Evolutionary conservation across 2,888 invertebrate species (phyloP), one percentile per base, ranked within the genome.

Genomic region (Tuta absoluta): DNA sequence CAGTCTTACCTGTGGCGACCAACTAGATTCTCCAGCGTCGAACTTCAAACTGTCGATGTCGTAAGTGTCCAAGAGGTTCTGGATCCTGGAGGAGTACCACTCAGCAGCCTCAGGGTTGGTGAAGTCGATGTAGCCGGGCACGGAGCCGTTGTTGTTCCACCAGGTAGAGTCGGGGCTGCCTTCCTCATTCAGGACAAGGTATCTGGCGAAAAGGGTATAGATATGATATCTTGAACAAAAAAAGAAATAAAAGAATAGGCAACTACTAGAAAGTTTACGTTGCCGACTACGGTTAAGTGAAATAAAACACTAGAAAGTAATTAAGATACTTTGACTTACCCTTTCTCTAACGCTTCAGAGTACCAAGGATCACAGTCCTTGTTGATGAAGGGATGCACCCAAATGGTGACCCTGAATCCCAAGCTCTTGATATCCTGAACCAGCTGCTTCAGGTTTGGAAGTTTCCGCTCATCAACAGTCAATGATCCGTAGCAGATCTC

Each of bases 361-460:
- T 93, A 94, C 75, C 93, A 93, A 0, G 93, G 92, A 1, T 92
- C 88, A 75, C 96, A 96, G 63, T 93, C 93, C 68, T 93, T 89
- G 75, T 97, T 96, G 21, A 97, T 95, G 79, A 98, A 98, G 0
- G 97, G 97, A 92, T 97, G 97, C 59, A 95, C 93, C 97, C 97
- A 98, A 5, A 97, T 89, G 0, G 96, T 94, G 0, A 96, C 95
- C 28, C 95, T 93, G 80, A 96, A 96, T 0, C 95, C 95, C 66
- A 93, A 82, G 0, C 82, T 75, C 72, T 95, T 94, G 23, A 97
- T 87, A 56, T 93, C 86, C 38, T 90, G 82, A 0, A 95, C 91
- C 14, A 96, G 88, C 60, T 90, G 80, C 62, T 89, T 93, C 14
- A 96, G 93, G 69, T 96, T 86, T 0, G 95, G 94, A 74, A 97